phyloP scores from a whole-genome alignment of 2,797 vertebrate species.

The Coendou prehensilis region DNA sequence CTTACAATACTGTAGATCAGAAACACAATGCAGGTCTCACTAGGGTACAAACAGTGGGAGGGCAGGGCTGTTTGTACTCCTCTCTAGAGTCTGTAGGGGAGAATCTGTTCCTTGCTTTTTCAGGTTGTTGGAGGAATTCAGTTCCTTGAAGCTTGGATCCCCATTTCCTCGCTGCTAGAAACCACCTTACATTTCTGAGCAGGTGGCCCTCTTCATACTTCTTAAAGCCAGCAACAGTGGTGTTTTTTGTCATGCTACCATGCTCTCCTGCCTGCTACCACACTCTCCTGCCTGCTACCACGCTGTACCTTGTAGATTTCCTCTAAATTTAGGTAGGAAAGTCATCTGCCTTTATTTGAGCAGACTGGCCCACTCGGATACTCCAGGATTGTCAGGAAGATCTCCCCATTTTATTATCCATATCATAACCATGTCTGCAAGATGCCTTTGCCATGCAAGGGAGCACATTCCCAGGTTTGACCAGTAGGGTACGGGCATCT shows the following conservation, averaged over 20 bases:
- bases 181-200: background rate
- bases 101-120: background rate
- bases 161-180: background rate
- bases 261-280: no score
- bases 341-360: background rate
- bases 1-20: background rate
- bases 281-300: no score
- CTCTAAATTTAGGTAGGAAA: background rate
- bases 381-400: background rate
- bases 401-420: background rate
- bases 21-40: background rate
- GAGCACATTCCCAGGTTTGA: background rate
- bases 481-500: no score
- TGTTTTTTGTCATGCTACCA: fast-evolving
- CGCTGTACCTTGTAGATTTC: background rate
- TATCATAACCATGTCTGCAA: background rate
- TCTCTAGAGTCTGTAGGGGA: background rate
- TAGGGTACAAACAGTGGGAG: background rate
- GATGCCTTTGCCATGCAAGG: background rate
- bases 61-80: background rate
- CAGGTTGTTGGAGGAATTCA: background rate
- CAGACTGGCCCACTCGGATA: background rate
- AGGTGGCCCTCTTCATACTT: background rate
- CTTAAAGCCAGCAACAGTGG: background rate
- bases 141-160: background rate